A percentile compares a stretch with the other conserved stretches of the same genome.
These are phyloP conservation scores for Sebastes hubbsi DNA, from an alignment of 2,797 vertebrate genomes.

Conservation along the genomic window DNA sequence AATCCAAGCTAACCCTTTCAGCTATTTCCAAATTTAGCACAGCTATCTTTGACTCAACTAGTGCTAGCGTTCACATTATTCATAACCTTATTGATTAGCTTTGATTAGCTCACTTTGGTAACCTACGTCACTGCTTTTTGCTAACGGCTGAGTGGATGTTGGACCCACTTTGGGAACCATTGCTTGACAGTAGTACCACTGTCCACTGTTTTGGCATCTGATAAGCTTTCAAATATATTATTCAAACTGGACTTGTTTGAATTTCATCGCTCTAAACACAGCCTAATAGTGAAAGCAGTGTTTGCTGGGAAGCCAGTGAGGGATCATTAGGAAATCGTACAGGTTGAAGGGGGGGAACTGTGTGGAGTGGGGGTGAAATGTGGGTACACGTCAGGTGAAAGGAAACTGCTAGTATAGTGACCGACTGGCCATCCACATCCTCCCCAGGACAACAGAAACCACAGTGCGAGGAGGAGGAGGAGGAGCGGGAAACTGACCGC, in stretches of 20 bases:
- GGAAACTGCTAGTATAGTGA: not conserved
- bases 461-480: not conserved
- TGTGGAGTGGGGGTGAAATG: not conserved
- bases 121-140: too few relatives aligned
- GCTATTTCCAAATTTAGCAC: too few relatives aligned
- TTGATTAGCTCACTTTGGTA: too few relatives aligned
- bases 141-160: too few relatives aligned
- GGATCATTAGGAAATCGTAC: not conserved
- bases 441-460: not conserved
- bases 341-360: too few relatives aligned
- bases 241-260: not conserved
- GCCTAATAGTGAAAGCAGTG: not conserved
- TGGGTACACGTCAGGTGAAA: not conserved
- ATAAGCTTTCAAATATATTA: not conserved
- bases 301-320: not conserved
- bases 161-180: too few relatives aligned
- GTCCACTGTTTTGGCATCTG: too few relatives aligned
- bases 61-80: too few relatives aligned
- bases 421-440: not conserved
- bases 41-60: too few relatives aligned
- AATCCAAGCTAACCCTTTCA: fast-evolving
- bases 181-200: too few relatives aligned
- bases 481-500: not conserved
- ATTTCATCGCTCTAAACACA: fast-evolving
- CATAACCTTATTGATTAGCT: too few relatives aligned